Evolutionary conservation across 2,113 vertebrate genomes (phyloP).

Genomic region (Plectropomus leopardus): DNA sequence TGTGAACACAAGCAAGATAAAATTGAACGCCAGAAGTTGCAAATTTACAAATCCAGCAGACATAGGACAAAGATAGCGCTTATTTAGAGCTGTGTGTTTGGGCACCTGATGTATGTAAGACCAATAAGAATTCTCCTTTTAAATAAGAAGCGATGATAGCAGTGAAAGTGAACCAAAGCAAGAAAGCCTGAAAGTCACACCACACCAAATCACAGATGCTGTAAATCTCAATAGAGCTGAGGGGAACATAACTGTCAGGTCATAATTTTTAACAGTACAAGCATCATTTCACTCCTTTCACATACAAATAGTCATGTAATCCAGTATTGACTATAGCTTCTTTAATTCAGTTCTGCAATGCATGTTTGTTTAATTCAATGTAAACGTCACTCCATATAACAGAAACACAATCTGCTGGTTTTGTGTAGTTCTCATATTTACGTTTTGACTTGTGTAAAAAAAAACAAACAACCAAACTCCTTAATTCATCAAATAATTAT

Average conservation of each 20-base stretch:
- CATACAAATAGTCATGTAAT: background rate
- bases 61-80: background rate
- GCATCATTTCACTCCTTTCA: background rate
- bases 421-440: background rate
- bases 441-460: background rate
- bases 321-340: background rate
- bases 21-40: background rate
- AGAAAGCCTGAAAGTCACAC: background rate
- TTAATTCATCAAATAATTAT: background rate
- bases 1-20: background rate
- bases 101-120: background rate
- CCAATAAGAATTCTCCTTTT: background rate
- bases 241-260: background rate
- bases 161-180: background rate
- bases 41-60: background rate
- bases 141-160: background rate
- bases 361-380: conserved; percentile 7
- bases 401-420: background rate
- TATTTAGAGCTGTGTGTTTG: background rate
- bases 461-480: too few relatives aligned
- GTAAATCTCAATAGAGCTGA: background rate
- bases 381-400: conserved; percentile 26
- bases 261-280: background rate
- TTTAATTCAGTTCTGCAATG: background rate
- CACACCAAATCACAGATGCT: background rate